Evolutionary conservation across 2,797 vertebrate species (phyloP), one percentile per base, ranked within the genome.

Genomic region (Cyprinella venusta): DNA sequence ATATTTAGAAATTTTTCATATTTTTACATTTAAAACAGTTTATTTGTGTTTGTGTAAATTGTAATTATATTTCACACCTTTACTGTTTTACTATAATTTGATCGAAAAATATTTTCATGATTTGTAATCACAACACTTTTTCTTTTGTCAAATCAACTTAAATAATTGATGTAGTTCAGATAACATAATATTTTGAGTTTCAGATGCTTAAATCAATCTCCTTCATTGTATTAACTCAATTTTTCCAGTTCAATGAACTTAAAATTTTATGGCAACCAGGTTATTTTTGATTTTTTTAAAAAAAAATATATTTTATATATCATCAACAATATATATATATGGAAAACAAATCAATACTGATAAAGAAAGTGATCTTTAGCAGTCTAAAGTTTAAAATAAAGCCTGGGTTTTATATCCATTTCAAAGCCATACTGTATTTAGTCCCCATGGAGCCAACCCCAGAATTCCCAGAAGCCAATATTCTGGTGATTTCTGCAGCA

Each of bases 371-470:
- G 8, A 50, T 33, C 4, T 52, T 54, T 75, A n/a, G 50, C 6
- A 74, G 26, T 56, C 18, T 36, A 16, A 52, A 80, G 38, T 42
- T 68, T 48, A 7, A 68, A 79, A 82, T 82, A 77, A 82, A 56
- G 9, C 8, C 26, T 45, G 59, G 50, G 33, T 78, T 75, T 81
- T 33, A 78, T 87, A 33, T 1, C 26, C 26, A 30, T 87, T 33
- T 30, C 3, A 30, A 30, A 30, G 54, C 74, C 74, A 15, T 64
- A 72, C 78, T n/a, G n/a, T n/a, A n/a, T n/a, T 70, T 81, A 75
- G 15, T 69, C n/a, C n/a, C n/a, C n/a, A n/a, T 65, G 33, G 36
- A 65, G 72, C 16, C 40, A 74, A 74, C 70, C 65, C 69, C 26
- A 40, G 48, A 75, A 79, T 84, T 63, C 54, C 50, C 21, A 48